Conservation (phyloP, 2,888 invertebrate genomes). For the Melieria crassipennis region DNA sequence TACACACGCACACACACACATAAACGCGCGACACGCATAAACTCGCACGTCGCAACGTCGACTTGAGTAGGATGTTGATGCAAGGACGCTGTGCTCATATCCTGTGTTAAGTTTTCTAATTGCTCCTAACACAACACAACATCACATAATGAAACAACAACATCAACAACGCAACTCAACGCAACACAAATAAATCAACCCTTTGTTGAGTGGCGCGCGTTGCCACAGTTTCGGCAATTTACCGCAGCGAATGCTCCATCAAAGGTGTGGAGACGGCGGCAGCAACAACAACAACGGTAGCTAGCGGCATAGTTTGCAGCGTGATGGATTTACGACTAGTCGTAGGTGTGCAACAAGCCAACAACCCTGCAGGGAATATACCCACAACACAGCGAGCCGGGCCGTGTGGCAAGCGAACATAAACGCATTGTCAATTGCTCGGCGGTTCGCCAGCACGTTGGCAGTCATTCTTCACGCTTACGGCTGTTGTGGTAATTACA, state of each 20-base stretch:
- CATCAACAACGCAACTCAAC: conserved; percentile 15
- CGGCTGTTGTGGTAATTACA: too few species aligned
- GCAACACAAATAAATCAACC: conserved; percentile 58
- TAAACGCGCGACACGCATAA: conserved; percentile 10
- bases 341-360: too few species aligned
- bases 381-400: too few species aligned
- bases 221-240: conserved; percentile 8
- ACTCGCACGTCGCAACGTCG: conserved; percentile 18
- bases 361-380: too few species aligned
- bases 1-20: too few species aligned
- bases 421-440: too few species aligned
- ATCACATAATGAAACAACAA: background rate
- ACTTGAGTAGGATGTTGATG: background rate
- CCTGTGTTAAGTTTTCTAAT: conserved; percentile 60
- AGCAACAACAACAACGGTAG: too few species aligned
- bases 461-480: too few species aligned
- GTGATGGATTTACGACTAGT: too few species aligned
- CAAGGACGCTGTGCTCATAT: conserved; percentile 3
- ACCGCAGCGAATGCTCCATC: conserved; percentile 1
- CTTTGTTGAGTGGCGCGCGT: conserved; percentile 33
- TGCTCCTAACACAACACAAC: conserved; percentile 56
- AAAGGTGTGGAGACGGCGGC: background rate
- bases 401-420: too few species aligned
- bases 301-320: too few species aligned
- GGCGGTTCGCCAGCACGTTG: too few species aligned